Conservation (phyloP, 2,888 invertebrate species). For the Exocentrus adspersus region DNA sequence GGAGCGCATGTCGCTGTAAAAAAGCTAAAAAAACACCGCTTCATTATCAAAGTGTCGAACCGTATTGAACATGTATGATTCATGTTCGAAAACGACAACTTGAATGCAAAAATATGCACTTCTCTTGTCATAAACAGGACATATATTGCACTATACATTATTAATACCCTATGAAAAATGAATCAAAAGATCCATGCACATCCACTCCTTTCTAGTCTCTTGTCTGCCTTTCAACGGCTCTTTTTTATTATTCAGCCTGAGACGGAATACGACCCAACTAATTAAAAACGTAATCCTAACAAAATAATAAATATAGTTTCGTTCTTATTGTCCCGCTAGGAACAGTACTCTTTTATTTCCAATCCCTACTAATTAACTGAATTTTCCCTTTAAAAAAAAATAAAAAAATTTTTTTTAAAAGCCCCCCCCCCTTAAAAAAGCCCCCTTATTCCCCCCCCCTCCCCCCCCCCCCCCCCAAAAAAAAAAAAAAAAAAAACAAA, state of each 20-base stretch:
- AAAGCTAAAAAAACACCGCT: conserved; percentile 55
- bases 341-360: conserved; percentile 47
- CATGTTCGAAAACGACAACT: conserved; percentile 63
- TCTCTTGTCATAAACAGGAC: conserved; percentile 62
- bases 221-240: conserved; percentile 19
- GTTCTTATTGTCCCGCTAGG: conserved; percentile 36
- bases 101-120: conserved; percentile 64
- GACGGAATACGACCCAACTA: conserved; percentile 46
- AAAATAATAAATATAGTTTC: conserved; percentile 50
- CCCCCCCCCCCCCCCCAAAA: too few relatives aligned
- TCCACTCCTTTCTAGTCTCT: conserved; percentile 18
- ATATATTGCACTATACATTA: conserved; percentile 63
- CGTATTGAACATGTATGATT: conserved; percentile 63
- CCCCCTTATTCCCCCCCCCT: too few relatives aligned
- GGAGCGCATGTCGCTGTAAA: conserved; percentile 53
- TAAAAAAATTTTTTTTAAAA: too few relatives aligned
- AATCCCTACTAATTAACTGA: conserved; percentile 50
- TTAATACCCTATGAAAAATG: conserved; percentile 64
- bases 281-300: conserved; percentile 52
- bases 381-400: too few relatives aligned
- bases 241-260: conserved; percentile 30
- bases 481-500: too few relatives aligned
- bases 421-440: too few relatives aligned
- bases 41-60: conserved; percentile 64
- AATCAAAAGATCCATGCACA: conserved; percentile 56